Base-by-base conservation (phyloP, 2,797 vertebrate genomes). In the Eleutherodactylus coqui region DNA sequence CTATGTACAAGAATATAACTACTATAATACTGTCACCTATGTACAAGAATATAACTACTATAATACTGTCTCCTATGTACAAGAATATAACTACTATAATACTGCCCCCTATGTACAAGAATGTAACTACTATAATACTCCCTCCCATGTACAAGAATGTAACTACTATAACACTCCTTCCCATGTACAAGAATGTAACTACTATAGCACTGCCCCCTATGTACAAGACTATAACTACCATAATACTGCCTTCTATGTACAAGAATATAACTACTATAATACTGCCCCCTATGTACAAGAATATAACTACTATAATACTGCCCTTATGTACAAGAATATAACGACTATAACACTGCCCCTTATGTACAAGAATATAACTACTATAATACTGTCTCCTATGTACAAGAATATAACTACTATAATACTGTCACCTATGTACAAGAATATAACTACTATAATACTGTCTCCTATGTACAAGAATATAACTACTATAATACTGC, bases 81-180 rank as follows among this genome's bases (percentile, higher is more conserved):
- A 43, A 67, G 62, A 34, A 67, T 67, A 67, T 67, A 62, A 58
- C 60, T 62, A 62, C 60, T 62, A 64, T 64, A 64, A 64, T 64
- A 64, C 29, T 32, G 14, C 60, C 4, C 29, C 60, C n/a, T 32
- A 27, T 64, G 5, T 29, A 60, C 58, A 60, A 13, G 58, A 27
- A 60, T 60, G 29, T 60, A 29, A 60, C n/a, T 29, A 27, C 58
- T 27, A 27, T 60, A 60, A 60, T 60, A 29, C 58, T 29, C 10
- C n/a, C n/a, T 10, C 27, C 11, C 34, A 64, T 34, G 2, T 16
- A 32, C 29, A 34, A 64, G 14, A 34, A 32, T 64, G 17, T 32
- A 16, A 32, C 29, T 64, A 17, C 29, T 64, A 16, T 64, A 64
- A 64, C 6, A 55, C 51, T 55, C 0, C 51, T 21, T 24, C 19